These are phyloP conservation scores for Megalurothrips usitatus DNA, from an alignment of 2,888 invertebrate genomes.

Conservation along the genomic window DNA sequence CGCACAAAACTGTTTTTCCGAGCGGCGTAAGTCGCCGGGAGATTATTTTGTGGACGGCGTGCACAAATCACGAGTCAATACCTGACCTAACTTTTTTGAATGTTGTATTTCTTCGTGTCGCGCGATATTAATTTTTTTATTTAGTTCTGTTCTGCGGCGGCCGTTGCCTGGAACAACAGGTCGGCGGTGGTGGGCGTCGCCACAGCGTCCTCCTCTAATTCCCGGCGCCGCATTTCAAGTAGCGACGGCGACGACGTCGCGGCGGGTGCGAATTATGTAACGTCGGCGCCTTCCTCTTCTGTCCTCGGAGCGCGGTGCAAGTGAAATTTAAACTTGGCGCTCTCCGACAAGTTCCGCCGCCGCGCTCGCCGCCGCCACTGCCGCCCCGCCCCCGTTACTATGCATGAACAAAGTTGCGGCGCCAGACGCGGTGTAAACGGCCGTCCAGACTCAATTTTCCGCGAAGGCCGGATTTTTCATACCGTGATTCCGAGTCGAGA, in stretches of 20 bases:
- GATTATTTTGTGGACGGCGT: no score
- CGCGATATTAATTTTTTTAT: no score
- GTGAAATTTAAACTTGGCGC: conserved; percentile 17
- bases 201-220: neutral
- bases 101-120: no score
- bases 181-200: neutral
- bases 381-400: neutral
- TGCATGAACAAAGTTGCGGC: conserved; percentile 12
- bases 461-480: neutral
- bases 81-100: no score
- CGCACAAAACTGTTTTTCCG: no score
- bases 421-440: neutral
- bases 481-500: no score
- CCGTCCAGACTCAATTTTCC: neutral
- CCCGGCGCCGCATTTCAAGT: neutral
- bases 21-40: no score
- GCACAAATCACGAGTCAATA: no score
- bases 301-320: neutral
- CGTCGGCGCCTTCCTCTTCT: neutral
- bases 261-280: conserved; percentile 13
- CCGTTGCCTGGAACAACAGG: neutral
- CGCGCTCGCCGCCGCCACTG: neutral
- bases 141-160: neutral
- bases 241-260: neutral
- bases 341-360: neutral